Evolutionary conservation across 2,113 vertebrate species (phyloP).

Genomic region (Myocastor coypus): DNA sequence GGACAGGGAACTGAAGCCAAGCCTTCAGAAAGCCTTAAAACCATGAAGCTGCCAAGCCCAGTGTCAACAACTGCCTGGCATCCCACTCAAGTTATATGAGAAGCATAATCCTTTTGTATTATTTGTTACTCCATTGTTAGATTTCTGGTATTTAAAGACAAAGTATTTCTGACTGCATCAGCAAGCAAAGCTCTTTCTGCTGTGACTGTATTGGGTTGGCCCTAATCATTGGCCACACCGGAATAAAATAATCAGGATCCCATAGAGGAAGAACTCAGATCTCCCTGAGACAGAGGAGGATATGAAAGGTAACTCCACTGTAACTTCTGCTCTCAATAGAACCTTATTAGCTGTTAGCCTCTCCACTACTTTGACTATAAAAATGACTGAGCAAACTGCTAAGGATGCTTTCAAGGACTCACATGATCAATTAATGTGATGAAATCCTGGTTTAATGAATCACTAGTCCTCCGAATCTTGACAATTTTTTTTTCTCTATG

Average conservation of each 20-base stretch:
- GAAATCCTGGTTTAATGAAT: neutral
- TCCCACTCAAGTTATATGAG: neutral
- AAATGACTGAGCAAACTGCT: neutral
- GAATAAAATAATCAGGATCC: neutral
- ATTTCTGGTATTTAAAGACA: neutral
- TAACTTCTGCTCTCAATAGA: neutral
- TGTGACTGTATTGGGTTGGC: neutral
- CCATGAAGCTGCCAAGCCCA: neutral
- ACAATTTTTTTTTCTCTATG: neutral
- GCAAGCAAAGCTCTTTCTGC: neutral
- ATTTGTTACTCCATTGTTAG: neutral
- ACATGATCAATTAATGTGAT: neutral
- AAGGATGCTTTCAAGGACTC: neutral
- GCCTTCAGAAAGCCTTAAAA: neutral
- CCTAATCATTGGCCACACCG: neutral
- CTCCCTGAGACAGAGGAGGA: neutral
- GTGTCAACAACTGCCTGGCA: neutral
- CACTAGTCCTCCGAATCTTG: neutral
- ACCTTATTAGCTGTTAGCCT: neutral
- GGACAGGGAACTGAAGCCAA: neutral
- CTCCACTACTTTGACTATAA: neutral
- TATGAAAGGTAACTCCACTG: neutral
- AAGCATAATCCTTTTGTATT: neutral
- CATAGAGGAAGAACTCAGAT: neutral
- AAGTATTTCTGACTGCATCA: neutral